Evolutionary conservation across 2,113 vertebrate species (phyloP), one percentile per base, ranked within the genome.

Genomic region (Engystomops pustulosus): DNA sequence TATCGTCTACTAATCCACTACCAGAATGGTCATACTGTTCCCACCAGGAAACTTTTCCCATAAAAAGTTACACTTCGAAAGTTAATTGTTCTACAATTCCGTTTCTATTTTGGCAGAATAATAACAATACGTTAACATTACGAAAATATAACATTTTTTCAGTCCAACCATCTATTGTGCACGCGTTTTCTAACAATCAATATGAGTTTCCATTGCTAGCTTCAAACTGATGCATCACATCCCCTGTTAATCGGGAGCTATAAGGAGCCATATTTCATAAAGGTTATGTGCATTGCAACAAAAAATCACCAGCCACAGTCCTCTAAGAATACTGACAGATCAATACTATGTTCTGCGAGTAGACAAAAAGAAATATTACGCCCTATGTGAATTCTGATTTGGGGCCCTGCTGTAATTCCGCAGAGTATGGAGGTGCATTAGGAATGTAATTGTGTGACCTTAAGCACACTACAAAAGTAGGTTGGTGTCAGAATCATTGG

Each of bases 141-240:
- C 17, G 58, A 53, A 84, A 76, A 25, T 17, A 25, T 62, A 15
- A 17, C n/a, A 75, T 65, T 32, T 62, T 41, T 83, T 49, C 3
- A 62, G 45, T 65, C 38, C n/a, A 65, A 18, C 44, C 27, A 14
- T 68, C 60, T 65, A 49, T 36, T 41, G 17, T 47, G 38, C 30
- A 67, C 58, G 20, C 58, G 44, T 58, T 58, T 58, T 71, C 25
- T 71, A 25, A 82, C 68, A 72, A 58, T 74, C 17, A 62, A 83
- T 32, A 36, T 36, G 18, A 23, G 51, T 62, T 83, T 67, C 32
- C 32, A 84, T 15, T 65, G 41, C 15, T 10, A 41, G 68, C 41
- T 65, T 83, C 53, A 67, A 49, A 67, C 55, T 77, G 55, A 84
- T 51, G 8, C 81, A 68, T 77, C 68, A 68, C 62, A 76, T 76